Evolutionary conservation across 1,140 invertebrate genomes (phyloP).

Genomic region (Carposina sasakii): DNA sequence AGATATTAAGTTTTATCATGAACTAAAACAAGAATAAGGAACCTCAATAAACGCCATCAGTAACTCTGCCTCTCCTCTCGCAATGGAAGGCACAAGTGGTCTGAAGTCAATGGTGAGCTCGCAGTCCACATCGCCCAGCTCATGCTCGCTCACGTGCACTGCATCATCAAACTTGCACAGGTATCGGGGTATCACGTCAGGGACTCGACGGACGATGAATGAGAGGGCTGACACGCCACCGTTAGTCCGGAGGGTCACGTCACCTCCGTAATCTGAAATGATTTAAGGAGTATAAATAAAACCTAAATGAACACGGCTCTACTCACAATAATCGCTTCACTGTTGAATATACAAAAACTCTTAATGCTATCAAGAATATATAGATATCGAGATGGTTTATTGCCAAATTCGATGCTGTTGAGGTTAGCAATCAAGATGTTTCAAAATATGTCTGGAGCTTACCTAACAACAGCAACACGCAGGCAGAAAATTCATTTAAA

Average conservation of each 20-base stretch:
- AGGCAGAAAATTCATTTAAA: conserved; percentile 85
- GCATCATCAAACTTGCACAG: conserved; percentile 82
- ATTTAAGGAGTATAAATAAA: too few species aligned
- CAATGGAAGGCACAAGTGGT: conserved; percentile 76
- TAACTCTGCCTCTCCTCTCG: conserved; percentile 80
- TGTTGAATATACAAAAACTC: too few species aligned
- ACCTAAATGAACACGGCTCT: too few species aligned
- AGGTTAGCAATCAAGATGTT: too few species aligned
- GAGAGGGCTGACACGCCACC: conserved; percentile 85
- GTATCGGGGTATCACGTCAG: conserved; percentile 83
- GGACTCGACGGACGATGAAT: conserved; percentile 85
- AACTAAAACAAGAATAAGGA: too few species aligned
- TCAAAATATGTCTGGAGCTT: too few species aligned
- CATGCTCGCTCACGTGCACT: conserved; percentile 84
- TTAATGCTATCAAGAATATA: too few species aligned
- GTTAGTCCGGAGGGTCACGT: conserved; percentile 86
- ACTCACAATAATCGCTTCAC: too few species aligned
- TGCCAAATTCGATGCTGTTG: too few species aligned
- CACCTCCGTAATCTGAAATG: conserved; percentile 79
- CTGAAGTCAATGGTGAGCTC: conserved; percentile 85
- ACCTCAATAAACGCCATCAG: conserved; percentile 82
- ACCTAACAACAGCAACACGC: conserved; percentile 82
- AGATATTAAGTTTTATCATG: too few species aligned
- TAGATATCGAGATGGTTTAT: too few species aligned
- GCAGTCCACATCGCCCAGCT: conserved; percentile 87